Evolutionary conservation across 1,140 invertebrate genomes (phyloP).

Genomic region (Calosoma granatense): DNA sequence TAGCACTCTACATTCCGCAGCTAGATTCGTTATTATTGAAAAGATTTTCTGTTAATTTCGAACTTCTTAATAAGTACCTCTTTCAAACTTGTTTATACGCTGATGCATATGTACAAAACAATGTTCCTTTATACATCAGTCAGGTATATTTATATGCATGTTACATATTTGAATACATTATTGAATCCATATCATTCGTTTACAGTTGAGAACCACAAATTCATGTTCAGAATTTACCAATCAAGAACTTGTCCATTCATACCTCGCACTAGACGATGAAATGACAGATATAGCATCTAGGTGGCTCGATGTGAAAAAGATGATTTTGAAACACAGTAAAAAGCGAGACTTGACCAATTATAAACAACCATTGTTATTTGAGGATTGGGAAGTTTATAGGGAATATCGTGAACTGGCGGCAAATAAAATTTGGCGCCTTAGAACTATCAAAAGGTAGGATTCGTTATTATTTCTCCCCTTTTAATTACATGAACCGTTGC

Average conservation of each 20-base stretch:
- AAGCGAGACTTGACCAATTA: background rate
- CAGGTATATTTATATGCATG: constrained; percentile 10
- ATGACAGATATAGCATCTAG: constrained; percentile 1
- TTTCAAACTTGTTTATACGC: constrained; percentile 16
- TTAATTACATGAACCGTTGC: too few relatives aligned
- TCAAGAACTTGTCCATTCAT: background rate
- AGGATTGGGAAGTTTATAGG: background rate
- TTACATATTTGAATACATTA: background rate
- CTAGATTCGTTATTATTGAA: constrained; percentile 16
- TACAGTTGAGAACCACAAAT: background rate
- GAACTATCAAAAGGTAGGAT: constrained; percentile 3
- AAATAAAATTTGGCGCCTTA: background rate
- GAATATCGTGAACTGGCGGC: background rate
- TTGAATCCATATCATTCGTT: background rate
- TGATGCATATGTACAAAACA: constrained; percentile 11
- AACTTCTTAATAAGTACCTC: constrained; percentile 16
- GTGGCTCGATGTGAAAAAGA: background rate
- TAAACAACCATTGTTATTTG: background rate
- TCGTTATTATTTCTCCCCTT: too few relatives aligned
- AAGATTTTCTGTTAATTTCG: constrained; percentile 15
- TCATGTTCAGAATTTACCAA: background rate
- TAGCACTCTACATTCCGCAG: constrained; percentile 13
- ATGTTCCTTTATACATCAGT: constrained; percentile 13
- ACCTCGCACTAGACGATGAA: background rate
- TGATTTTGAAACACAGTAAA: background rate